Evolutionary conservation across 2,888 invertebrate genomes (phyloP), one percentile per base, ranked within the genome.

Genomic region (Anagyrus pseudococci): DNA sequence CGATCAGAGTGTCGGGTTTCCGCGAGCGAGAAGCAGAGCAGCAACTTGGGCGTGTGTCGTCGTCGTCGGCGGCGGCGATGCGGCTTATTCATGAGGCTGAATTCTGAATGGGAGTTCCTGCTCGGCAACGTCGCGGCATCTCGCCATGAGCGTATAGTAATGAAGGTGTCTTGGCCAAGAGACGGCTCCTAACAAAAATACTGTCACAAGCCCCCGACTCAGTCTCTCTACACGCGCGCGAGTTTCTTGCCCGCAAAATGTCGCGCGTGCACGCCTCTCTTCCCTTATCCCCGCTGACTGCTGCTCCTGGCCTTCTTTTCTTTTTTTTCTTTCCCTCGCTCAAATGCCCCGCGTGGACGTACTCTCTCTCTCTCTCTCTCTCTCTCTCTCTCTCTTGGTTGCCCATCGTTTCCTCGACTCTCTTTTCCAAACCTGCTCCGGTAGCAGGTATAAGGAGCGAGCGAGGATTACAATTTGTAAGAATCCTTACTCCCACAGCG

Each of bases 391-490:
- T 68, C 69, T 64, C 69, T 29, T 26, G 25, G 33, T 52, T 29
- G 15, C 33, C 33, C 13, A 67, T 62, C 70, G 69, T 73, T 75
- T 76, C 33, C 33, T 15, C 8, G 33, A 74, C 70, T 73, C 71
- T 69, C 67, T 68, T 73, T 69, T 71, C 70, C 52, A 63, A 70
- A 68, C 72, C 71, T 54, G 65, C 63, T 66, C 69, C 72, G 70
- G 67, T 15, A 58, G 61, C 73, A 75, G 71, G 71, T 71, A 37
- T 47, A 23, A 23, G 47, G 37, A 37, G 23, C 23, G 33, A 33
- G 41, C 70, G 67, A 69, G 59, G 71, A 76, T 77, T 77, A 76
- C 74, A 78, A 77, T 76, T 78, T 75, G 74, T 76, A 75, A 77
- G 69, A 72, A 73, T 75, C 66, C 66, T 19, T 40, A 58, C 61